Conservation (phyloP, 2,113 vertebrate species). For the Ptyas mucosa region DNA sequence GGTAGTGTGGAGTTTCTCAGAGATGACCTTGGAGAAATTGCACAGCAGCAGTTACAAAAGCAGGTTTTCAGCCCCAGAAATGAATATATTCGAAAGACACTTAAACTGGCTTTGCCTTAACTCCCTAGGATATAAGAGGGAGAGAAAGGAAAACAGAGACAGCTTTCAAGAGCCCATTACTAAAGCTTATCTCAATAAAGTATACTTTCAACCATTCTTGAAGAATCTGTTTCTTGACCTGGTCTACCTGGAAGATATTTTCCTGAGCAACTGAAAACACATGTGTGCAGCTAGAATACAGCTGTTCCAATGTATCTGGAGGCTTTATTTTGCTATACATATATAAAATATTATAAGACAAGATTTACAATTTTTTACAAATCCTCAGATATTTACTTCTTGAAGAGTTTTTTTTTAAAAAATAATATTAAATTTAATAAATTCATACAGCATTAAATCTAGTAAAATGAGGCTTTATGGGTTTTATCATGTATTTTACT, state of each 20-base stretch:
- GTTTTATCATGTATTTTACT: background rate
- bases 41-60: background rate
- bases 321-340: background rate
- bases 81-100: background rate
- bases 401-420: background rate
- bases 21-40: background rate
- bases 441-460: background rate
- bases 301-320: background rate
- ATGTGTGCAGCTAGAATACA: background rate
- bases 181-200: background rate
- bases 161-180: background rate
- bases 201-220: background rate
- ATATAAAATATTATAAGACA: background rate
- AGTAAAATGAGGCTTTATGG: background rate
- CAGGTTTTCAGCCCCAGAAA: background rate
- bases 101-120: background rate
- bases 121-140: background rate
- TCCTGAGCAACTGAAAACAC: background rate
- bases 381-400: background rate
- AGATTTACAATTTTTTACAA: background rate
- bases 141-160: background rate
- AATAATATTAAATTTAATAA: background rate
- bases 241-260: background rate
- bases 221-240: background rate
- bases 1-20: background rate